Evolutionary conservation across 1,140 invertebrate species (phyloP), one percentile per base, ranked within the genome.

Genomic region (Aphelenchoides fujianensis): DNA sequence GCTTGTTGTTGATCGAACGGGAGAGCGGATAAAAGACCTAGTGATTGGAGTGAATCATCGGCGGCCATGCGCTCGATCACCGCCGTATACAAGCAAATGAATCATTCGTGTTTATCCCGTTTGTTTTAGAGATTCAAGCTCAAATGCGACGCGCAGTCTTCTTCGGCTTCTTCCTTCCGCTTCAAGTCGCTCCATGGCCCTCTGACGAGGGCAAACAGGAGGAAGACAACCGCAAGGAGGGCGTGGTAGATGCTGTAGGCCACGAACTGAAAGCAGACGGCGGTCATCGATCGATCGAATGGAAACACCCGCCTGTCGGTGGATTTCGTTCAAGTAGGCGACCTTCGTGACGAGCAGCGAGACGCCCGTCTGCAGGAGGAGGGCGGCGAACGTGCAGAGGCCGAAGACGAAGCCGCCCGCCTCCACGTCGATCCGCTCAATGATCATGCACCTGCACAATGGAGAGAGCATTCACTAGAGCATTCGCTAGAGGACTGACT

Each of bases 401-500:
- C 55, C 55, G 23, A 59, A 59, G 34, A 59, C 55, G 55, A 59
- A 59, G 19, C 5, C 55, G 19, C 55, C 34, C 27, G 5, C 19
- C 12, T 59, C 55, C 12, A 59, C 19, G 55, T 5, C 5, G 34
- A 59, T 59, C 7, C 55, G 5, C 34, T 59, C 23, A 23, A 59
- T 59, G 7, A 59, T 59, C 55, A 59, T 59, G 5, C 55, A 19
- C 34, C 55, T 59, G 19, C 5, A 59, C n/a, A n/a, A n/a, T n/a
- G n/a, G n/a, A n/a, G n/a, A 5, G 34, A 5, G 34, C 34, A 5
- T 5, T 5, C 5, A 7, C 5, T 59, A 59, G 5, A 59, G 5
- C 27, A 7, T 7, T 59, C 19, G 34, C 23, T 16, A 16, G 59
- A 7, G 35, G 23, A 81, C 84, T 85, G 81, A 92, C 91, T 90